Evolutionary conservation across 2,888 invertebrate genomes (phyloP), one percentile per base, ranked within the genome.

Genomic region (Imbricaverruca yamaguchii): DNA sequence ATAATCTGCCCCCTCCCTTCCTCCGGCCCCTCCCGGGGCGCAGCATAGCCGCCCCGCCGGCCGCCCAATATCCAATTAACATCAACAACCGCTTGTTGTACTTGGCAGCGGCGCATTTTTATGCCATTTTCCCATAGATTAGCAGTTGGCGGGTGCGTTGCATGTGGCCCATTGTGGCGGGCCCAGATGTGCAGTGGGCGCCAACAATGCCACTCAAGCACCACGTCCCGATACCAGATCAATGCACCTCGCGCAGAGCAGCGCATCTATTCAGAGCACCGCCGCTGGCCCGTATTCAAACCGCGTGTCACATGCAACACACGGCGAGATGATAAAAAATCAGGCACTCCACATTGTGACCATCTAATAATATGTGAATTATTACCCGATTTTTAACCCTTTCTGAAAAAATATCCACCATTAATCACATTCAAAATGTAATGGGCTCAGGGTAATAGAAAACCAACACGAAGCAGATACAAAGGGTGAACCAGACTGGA

Each of bases 1-100:
- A 80, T 53, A 80, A 74, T 53, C 74, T 55, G 59, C 59, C 53
- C 81, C 74, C 79, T 39, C 81, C 80, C 82, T 57, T 79, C 81
- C 80, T 53, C 79, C 80, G 55, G 63, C 77, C 63, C 39, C 39
- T 39, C 65, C 80, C 80, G 12, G 59, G 12, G 59, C 59, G 15
- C 59, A 15, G 55, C 53, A 39, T 55, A 23, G 55, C 74, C 69
- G 39, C 39, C 39, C 69, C 69, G 39, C 69, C 69, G 13, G 39
- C 55, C 74, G 55, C 53, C 74, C 74, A 74, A 74, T 74, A 74
- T 74, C 74, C 74, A 74, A 74, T 74, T 74, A 74, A 74, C 74
- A 74, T 74, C 74, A 74, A 74, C 74, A 74, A 55, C 74, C 74
- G 74, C 74, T 74, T 74, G 74, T 74, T 74, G 74, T 74, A 74